Percentiles rank a stretch among this genome's conserved stretches.
phyloP scores from a whole-genome alignment of 2,888 invertebrate species.

The Aquatica leii region DNA sequence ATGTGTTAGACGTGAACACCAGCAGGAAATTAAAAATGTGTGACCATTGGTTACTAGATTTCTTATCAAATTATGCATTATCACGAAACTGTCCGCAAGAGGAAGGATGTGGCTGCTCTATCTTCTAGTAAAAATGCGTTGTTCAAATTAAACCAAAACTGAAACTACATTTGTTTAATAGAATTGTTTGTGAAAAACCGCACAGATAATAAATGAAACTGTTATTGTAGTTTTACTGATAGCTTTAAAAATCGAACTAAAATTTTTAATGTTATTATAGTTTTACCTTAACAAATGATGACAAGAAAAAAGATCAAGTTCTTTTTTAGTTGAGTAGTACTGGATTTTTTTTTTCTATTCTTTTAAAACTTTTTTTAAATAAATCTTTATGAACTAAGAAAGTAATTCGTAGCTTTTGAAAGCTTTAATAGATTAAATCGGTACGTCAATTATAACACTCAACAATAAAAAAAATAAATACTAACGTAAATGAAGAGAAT shows the following conservation, averaged over 20 bases:
- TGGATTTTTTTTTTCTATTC: too few species aligned
- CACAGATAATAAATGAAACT: slow-evolving; percentile 4
- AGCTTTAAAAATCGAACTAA: not conserved
- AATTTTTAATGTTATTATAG: too few species aligned
- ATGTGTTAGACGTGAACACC: slow-evolving; percentile 17
- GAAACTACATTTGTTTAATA: slow-evolving; percentile 16
- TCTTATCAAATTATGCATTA: slow-evolving; percentile 37
- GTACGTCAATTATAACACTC: too few species aligned
- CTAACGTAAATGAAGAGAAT: not conserved
- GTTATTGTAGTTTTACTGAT: slow-evolving; percentile 2
- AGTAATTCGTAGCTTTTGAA: too few species aligned
- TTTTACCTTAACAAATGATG: too few species aligned
- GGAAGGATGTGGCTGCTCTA: slow-evolving; percentile 45
- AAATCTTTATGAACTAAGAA: too few species aligned
- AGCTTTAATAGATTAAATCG: too few species aligned
- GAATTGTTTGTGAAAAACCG: slow-evolving; percentile 13
- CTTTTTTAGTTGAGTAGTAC: too few species aligned
- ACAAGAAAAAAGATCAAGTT: too few species aligned
- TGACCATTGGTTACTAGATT: slow-evolving; percentile 41
- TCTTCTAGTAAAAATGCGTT: slow-evolving; percentile 34
- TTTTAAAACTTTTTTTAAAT: too few species aligned
- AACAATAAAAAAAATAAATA: too few species aligned
- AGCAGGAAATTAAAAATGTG: slow-evolving; percentile 39
- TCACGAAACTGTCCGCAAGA: slow-evolving; percentile 35
- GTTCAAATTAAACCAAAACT: slow-evolving; percentile 27